Conservation (phyloP, 1,140 invertebrate genomes). For the Zaprionus tsacasi region DNA sequence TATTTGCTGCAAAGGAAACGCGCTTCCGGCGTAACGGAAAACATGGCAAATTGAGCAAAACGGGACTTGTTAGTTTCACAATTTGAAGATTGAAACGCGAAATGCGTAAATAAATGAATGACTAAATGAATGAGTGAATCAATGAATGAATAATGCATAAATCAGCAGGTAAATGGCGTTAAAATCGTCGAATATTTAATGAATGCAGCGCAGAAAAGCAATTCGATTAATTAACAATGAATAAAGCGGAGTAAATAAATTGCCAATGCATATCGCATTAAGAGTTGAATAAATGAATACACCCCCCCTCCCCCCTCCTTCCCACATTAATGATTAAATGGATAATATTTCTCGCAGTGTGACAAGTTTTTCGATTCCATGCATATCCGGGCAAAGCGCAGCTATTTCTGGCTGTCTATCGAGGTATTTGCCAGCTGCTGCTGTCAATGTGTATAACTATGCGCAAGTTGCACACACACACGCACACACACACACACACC, state of each 20-base stretch:
- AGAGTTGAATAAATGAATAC: conserved; percentile 2
- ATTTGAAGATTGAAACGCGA: conserved; percentile 27
- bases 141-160: conserved; percentile 36
- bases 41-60: conserved; percentile 25
- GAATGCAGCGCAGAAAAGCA: background rate
- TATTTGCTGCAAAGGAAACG: conserved; percentile 23
- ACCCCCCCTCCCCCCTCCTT: background rate
- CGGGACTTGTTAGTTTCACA: conserved; percentile 24
- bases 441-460: conserved; percentile 37
- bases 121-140: no score
- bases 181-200: conserved; percentile 28
- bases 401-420: conserved; percentile 7
- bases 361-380: background rate
- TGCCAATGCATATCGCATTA: conserved; percentile 10
- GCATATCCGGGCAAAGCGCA: background rate
- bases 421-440: conserved; percentile 16
- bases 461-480: conserved; percentile 13
- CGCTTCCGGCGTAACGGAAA: conserved; percentile 30
- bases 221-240: conserved; percentile 27
- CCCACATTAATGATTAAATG: background rate
- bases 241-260: background rate
- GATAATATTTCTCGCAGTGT: background rate
- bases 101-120: background rate
- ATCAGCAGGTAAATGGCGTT: conserved; percentile 24
- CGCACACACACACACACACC: background rate